phyloP scores from a whole-genome alignment of 2,797 vertebrate genomes.

The Ceyx erithaca region DNA sequence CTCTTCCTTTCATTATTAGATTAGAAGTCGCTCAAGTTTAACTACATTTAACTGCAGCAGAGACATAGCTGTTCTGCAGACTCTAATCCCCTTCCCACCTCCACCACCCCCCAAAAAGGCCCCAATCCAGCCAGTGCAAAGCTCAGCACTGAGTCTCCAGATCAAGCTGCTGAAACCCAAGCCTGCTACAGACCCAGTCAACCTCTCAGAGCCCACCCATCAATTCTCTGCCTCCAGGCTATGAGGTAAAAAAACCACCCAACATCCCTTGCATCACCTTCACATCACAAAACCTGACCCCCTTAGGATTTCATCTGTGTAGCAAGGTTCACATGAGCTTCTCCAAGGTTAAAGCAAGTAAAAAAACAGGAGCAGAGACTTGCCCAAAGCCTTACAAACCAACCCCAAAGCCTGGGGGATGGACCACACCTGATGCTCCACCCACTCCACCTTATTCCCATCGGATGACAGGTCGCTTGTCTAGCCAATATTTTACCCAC shows the following conservation, averaged over 20 bases:
- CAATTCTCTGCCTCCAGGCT: background rate
- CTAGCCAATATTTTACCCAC: background rate
- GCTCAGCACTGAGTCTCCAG: background rate
- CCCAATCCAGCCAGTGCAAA: background rate
- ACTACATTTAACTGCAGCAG: slow-evolving; percentile 64
- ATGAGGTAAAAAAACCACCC: no score
- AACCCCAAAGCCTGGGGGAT: rapidly evolving
- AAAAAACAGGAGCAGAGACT: background rate
- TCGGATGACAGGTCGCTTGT: no score
- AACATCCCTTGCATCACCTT: background rate
- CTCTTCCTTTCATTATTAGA: slow-evolving; percentile 73
- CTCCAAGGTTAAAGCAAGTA: background rate
- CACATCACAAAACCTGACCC: rapidly evolving
- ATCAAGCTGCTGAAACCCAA: background rate
- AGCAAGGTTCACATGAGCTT: rapidly evolving
- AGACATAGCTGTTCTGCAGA: slow-evolving; percentile 20
- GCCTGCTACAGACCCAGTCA: background rate
- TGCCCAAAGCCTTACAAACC: background rate
- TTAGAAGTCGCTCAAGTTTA: slow-evolving; percentile 68
- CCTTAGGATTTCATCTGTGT: rapidly evolving
- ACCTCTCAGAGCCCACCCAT: background rate
- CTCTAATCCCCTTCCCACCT: slow-evolving; percentile 27
- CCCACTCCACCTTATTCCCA: background rate
- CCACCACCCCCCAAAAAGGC: background rate
- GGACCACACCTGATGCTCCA: rapidly evolving